Base-by-base conservation (phyloP, 2,888 invertebrate species). In the Tipula vernalis region DNA sequence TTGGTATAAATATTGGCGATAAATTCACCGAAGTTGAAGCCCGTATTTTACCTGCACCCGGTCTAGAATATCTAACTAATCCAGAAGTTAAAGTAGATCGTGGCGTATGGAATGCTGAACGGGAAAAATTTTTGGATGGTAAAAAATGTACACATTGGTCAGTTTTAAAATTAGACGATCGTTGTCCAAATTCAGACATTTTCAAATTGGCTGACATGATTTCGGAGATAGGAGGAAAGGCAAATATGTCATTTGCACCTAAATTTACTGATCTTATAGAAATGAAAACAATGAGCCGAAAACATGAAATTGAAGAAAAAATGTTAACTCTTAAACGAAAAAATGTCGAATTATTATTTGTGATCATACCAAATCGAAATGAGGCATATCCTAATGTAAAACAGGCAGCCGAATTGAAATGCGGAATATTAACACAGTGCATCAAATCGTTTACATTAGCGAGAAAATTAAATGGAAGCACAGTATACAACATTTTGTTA, bases 11-110 rank as follows among this genome's bases (percentile, higher is more conserved):
- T 5, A 95, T 99, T 44, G 93, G 93, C 2, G 92, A 93, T 39
- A 91, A 94, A 71, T 98, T 99, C 92, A 94, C 95, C 88, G 93
- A 93, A 88, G 95, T 98, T 0, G 91, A 93, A 0, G 98, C 97
- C 0, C 94, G 98, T 87, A 93, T 98, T 3, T 92, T 99, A 51
- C 90, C 92, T 0, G 93, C 99, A 0, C 99, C 99, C 0, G 90
- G 89, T 85, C 91, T 99, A 86, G 92, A 94, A 86, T 96, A 97
- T 89, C 87, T 42, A 10, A 18, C 88, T 5, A 89, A 87, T 2
- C 83, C 5, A 18, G 36, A 5, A 0, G 89, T 90, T 0, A 85
- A 0, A 0, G 91, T 91, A 18, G 83, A 13, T 1, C 47, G 57
- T 13, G 88, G 87, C n/a, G 84, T 44, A 44, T 93, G 91, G 93